Percentiles rank a stretch among this genome's conserved stretches.
These are phyloP conservation scores for Crotalus helleri DNA, from an alignment of 2,113 vertebrate species.

Conservation along the genomic window DNA sequence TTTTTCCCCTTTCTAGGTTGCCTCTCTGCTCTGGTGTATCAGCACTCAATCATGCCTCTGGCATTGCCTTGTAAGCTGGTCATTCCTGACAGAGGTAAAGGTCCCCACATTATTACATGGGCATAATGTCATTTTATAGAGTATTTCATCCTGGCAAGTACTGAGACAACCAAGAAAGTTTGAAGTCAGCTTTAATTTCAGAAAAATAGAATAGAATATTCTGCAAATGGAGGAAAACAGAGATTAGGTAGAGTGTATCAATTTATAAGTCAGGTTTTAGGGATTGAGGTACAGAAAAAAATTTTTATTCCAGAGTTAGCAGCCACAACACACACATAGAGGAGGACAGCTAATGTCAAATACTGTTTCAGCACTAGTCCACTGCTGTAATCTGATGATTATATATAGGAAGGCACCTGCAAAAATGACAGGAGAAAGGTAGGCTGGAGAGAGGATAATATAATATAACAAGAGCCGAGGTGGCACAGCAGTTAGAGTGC, in stretches of 20 bases:
- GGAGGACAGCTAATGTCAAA: background rate
- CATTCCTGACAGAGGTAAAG: slow-evolving; percentile 90
- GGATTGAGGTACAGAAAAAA: background rate
- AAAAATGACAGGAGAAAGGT: background rate
- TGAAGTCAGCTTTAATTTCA: background rate
- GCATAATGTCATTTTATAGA: background rate
- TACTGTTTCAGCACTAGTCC: background rate
- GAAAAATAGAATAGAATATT: background rate
- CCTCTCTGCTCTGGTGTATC: slow-evolving; percentile 94
- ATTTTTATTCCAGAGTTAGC: background rate
- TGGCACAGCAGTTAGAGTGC: no score
- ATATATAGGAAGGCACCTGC: background rate
- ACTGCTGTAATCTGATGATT: background rate
- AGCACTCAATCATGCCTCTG: slow-evolving; percentile 95
- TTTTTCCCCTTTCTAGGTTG: slow-evolving; percentile 75
- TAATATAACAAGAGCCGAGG: background rate
- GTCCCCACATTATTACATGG: background rate
- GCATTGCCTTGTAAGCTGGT: slow-evolving; percentile 95
- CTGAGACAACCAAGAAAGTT: background rate
- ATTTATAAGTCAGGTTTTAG: background rate
- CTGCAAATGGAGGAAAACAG: background rate
- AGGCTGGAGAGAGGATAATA: background rate
- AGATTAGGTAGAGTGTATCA: background rate
- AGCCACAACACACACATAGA: background rate
- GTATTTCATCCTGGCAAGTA: background rate